phyloP scores from a whole-genome alignment of 1,140 invertebrate species.

The Ceratitis capitata region DNA sequence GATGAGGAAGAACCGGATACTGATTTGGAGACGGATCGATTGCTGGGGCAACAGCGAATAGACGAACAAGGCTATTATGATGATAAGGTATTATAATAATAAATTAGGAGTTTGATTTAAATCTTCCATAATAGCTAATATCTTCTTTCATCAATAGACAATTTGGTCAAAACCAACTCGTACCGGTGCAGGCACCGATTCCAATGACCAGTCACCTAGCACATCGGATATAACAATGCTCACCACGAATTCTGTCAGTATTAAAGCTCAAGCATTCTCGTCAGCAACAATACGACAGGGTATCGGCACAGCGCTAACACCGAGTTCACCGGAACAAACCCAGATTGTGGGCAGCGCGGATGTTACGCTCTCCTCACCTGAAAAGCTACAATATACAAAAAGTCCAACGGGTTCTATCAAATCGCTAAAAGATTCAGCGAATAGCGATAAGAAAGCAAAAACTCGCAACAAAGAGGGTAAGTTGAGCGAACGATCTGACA shows the following conservation, averaged over 20 bases:
- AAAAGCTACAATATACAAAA: constrained; percentile 60
- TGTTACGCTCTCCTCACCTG: constrained; percentile 53
- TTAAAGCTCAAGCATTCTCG: constrained; percentile 57
- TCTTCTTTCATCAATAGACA: constrained; percentile 28
- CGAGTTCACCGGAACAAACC: constrained; percentile 60
- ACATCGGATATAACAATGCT: constrained; percentile 46
- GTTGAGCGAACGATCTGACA: constrained; percentile 37
- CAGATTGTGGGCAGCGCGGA: constrained; percentile 58
- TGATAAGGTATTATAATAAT: constrained; percentile 72
- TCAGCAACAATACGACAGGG: constrained; percentile 62
- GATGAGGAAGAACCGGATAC: constrained; percentile 82
- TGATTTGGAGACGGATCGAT: constrained; percentile 87
- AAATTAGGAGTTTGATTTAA: background rate
- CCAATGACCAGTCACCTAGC: constrained; percentile 46
- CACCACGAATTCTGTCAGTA: constrained; percentile 41
- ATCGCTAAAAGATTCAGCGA: constrained; percentile 59
- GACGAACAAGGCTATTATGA: constrained; percentile 90
- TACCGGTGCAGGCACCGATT: constrained; percentile 54
- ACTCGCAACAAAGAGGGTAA: constrained; percentile 63
- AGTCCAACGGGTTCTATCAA: constrained; percentile 63
- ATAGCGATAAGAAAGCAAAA: constrained; percentile 62
- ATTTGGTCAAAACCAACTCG: constrained; percentile 45
- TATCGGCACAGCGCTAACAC: constrained; percentile 58
- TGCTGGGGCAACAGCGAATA: constrained; percentile 86
- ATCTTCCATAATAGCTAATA: background rate